Conservation (phyloP, 2,888 invertebrate genomes). For the Desoria tigrina region DNA sequence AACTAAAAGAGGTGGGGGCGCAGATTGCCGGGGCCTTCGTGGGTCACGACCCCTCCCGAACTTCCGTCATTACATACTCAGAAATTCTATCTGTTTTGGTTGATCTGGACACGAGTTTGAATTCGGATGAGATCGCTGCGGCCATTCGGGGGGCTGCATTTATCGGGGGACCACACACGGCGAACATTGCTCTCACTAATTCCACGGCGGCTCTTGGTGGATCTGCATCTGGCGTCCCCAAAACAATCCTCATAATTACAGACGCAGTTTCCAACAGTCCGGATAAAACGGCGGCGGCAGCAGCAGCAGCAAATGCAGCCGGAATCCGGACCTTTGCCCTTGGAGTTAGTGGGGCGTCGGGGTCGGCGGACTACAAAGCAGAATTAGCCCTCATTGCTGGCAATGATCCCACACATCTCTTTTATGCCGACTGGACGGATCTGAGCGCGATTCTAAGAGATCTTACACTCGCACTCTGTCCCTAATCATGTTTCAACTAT, state of each 20-base stretch:
- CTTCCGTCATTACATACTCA: slow-evolving; percentile 1
- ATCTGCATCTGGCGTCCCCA: not conserved
- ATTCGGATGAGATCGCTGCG: not conserved
- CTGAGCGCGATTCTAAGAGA: too few relatives aligned
- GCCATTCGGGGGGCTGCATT: not conserved
- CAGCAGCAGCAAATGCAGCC: not conserved
- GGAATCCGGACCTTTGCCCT: not conserved
- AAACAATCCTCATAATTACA: not conserved
- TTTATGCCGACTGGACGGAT: too few relatives aligned
- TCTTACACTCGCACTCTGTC: too few relatives aligned
- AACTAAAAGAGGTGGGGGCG: too few relatives aligned
- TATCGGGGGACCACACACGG: not conserved
- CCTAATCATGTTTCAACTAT: too few relatives aligned
- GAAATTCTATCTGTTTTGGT: not conserved
- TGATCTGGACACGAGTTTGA: not conserved
- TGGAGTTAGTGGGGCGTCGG: too few relatives aligned
- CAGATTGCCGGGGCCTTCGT: not conserved
- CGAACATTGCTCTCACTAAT: not conserved
- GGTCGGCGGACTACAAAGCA: too few relatives aligned
- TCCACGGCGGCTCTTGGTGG: not conserved
- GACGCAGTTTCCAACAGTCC: not conserved
- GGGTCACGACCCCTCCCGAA: not conserved
- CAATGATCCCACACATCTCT: too few relatives aligned
- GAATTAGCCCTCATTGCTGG: too few relatives aligned
- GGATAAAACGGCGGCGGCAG: not conserved